Base-by-base conservation (phyloP, 92 coral and sea anemone species). In the Anthopleura xanthogrammica region DNA sequence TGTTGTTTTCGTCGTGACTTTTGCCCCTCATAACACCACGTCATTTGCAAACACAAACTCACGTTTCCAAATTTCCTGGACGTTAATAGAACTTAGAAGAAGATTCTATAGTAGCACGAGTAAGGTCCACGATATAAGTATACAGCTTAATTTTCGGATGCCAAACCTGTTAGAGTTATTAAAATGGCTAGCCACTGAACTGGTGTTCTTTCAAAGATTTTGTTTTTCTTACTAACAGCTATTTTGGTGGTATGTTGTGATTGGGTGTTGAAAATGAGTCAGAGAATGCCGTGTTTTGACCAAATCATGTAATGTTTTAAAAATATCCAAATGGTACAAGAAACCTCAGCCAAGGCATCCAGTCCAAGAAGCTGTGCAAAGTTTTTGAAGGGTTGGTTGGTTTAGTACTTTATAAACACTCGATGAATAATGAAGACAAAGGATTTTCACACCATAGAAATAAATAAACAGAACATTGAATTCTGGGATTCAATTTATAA, bases 281-380 rank as follows among this genome's bases (percentile, higher is more conserved):
- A 64, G 72, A 64, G 29, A 64, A 64, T 64, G 72, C 72, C 72
- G 72, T 64, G 72, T 64, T 64, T 64, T 64, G 72, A 64, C 72
- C 72, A 64, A 64, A 68, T 68, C 17, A 68, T 68, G 42, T 68
- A 68, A 29, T 36, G 74, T 36, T 65, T 65, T 65, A 68, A 68
- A 68, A 68, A 68, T 36, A 68, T 22, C 42, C 74, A 68, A 8
- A 68, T 68, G 16, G 29, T 43, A 20, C 11, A 64, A 29, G 29
- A 29, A 29, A 29, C 16, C 74, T 12, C 29, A 23, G 74, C 12
- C 70, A 62, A n/a, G 9, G 29, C 11, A 14, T 9, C 70, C 16
- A 5, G 19, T 2, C 13, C 12, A 7, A 8, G 70, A 62, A 20
- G 65, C 19, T 6, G 70, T 62, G 29, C 70, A 62, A 8, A 1